These are phyloP conservation scores for Zaprionus ghesquierei DNA, from an alignment of 1,140 invertebrate species.

Conservation along the genomic window DNA sequence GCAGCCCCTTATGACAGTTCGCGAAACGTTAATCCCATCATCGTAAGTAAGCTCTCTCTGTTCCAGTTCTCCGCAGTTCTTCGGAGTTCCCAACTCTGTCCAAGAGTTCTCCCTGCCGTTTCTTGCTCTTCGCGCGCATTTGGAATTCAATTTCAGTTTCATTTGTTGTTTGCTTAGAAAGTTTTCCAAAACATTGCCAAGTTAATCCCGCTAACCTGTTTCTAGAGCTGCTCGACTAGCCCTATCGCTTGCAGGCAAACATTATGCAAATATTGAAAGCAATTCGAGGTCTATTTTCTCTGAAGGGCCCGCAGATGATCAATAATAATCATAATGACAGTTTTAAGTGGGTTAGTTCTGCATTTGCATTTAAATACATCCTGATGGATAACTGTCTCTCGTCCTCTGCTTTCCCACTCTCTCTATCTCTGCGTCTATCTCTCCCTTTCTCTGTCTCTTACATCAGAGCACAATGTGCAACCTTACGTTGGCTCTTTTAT, in stretches of 20 bases:
- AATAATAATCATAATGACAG: conserved; percentile 81
- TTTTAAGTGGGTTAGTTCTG: conserved; percentile 72
- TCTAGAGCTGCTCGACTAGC: conserved; percentile 10
- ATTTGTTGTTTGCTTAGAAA: conserved; percentile 65
- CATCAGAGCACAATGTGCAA: conserved; percentile 51
- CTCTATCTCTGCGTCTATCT: neutral
- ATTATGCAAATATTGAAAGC: conserved; percentile 60
- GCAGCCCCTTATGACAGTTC: conserved; percentile 65
- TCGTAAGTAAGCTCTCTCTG: conserved; percentile 47
- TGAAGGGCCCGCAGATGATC: conserved; percentile 56
- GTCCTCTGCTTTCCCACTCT: neutral
- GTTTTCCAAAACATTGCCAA: conserved; percentile 75
- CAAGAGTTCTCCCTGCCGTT: neutral
- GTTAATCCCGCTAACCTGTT: conserved; percentile 69
- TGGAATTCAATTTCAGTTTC: conserved; percentile 66
- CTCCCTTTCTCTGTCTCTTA: conserved; percentile 31
- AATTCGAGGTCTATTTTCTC: conserved; percentile 47
- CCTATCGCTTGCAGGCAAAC: conserved; percentile 33
- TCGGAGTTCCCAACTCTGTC: neutral
- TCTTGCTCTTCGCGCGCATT: conserved; percentile 45
- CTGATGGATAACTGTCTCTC: conserved; percentile 69
- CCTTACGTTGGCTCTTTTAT: conserved; percentile 23
- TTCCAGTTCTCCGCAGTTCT: conserved; percentile 17
- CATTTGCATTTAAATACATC: conserved; percentile 62
- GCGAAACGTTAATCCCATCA: conserved; percentile 69